Percentiles rank a stretch among this genome's conserved stretches.
phyloP scores from a whole-genome alignment of 2,888 invertebrate species.

The Agrilus cyanescens region DNA sequence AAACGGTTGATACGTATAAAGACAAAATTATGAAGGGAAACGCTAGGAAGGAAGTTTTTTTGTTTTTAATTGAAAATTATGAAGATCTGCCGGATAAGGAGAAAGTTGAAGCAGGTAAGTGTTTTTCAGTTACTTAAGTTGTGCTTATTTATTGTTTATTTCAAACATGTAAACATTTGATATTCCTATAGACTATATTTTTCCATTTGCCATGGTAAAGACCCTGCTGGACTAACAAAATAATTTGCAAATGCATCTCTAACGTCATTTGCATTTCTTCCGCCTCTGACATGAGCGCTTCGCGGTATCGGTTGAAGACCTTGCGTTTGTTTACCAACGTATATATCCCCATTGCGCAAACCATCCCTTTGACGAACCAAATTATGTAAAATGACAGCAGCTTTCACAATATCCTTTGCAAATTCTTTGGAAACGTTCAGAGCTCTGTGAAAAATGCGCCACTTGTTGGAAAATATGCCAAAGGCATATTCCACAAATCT shows the following conservation, averaged over 20 bases:
- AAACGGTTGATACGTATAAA: too few species aligned
- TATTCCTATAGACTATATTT: too few species aligned
- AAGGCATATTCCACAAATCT: too few species aligned
- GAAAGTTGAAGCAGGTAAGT: too few species aligned
- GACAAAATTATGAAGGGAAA: too few species aligned
- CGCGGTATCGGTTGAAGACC: not conserved
- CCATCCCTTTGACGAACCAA: not conserved
- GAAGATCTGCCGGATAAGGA: too few species aligned
- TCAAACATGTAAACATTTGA: too few species aligned
- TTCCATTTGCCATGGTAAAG: slow-evolving; percentile 6
- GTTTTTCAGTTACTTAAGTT: too few species aligned
- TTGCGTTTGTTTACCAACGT: not conserved
- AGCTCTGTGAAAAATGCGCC: slow-evolving; percentile 2
- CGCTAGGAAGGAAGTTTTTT: too few species aligned
- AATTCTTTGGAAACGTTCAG: slow-evolving; percentile 3
- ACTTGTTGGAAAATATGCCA: slow-evolving; percentile 5
- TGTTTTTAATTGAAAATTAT: too few species aligned
- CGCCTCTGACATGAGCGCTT: slow-evolving; percentile 2
- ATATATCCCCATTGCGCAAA: not conserved
- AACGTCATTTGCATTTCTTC: slow-evolving; percentile 6
- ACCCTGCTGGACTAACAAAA: not conserved
- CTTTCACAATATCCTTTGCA: slow-evolving; percentile 4
- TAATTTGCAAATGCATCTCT: slow-evolving; percentile 2
- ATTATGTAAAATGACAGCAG: slow-evolving; percentile 5
- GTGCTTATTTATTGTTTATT: too few species aligned